Evolutionary conservation across 2,113 vertebrate species (phyloP), one percentile per base, ranked within the genome.

Genomic region (Aptenodytes forsteri): DNA sequence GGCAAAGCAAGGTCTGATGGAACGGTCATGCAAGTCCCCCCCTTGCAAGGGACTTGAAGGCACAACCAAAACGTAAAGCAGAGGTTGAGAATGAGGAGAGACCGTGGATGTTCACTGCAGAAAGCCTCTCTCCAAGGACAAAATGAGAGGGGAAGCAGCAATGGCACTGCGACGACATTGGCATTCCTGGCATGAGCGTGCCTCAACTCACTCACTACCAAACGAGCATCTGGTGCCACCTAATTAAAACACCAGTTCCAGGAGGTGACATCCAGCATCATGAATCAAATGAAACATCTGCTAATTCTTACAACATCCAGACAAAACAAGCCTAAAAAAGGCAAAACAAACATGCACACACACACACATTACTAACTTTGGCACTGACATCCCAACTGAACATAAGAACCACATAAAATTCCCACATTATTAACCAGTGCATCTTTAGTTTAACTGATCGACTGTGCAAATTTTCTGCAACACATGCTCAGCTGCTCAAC

Each of bases 231-330:
- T 95, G 97, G 88, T 95, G 81, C 88, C 93, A 96, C 91, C 94
- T 97, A 96, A 97, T 97, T 96, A 96, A 94, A 98, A 91, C 94
- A 90, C 94, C 82, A 91, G 95, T 82, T 96, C 88, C 75, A 96
- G 67, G 83, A 96, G 19, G 81, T 97, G 91, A 96, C 72, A 94
- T 58, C 59, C 62, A 79, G 83, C 59, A 46, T 54, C 91, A 82
- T 46, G 92, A 97, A 94, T 96, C 95, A 83, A 97, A 73, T n/a
- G 56, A 47, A 92, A 93, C 56, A 77, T 94, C 97, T 98, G 94
- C 81, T 97, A 87, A 91, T 93, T 93, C 78, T 93, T 97, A 83
- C 76, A 92, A 84, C 29, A 93, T 87, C 46, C 94, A 98, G 90
- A 93, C 88, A 89, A 92, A 96, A 96, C 84, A 96, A 94, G 84